A percentile compares a stretch with the other conserved stretches of the same genome.
These are phyloP conservation scores for Periplaneta americana DNA, from an alignment of 1,140 invertebrate species.

Conservation along the genomic window DNA sequence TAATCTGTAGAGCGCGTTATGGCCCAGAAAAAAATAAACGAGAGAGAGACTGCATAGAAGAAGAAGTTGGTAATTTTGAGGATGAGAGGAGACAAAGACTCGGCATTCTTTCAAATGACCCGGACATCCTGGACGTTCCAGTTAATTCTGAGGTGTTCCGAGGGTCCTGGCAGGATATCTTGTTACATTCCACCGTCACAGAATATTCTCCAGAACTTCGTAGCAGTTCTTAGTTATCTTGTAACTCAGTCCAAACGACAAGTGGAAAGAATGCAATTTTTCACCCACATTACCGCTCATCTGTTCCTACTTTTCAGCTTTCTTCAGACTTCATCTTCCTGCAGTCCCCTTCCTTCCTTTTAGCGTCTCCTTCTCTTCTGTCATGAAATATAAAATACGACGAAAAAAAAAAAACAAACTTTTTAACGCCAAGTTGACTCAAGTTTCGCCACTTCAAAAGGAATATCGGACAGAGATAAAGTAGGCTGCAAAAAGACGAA, in stretches of 20 bases:
- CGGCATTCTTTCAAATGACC: not conserved
- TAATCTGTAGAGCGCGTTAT: not conserved
- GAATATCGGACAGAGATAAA: not conserved
- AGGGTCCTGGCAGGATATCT: not conserved
- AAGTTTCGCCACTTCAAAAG: not conserved
- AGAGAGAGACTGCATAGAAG: too few species aligned
- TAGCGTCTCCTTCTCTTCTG: not conserved
- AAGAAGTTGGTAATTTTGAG: not conserved
- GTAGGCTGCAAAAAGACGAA: not conserved
- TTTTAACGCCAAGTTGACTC: not conserved
- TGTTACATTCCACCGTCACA: not conserved
- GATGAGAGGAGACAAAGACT: not conserved
- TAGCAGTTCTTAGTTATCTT: not conserved
- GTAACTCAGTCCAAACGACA: not conserved
- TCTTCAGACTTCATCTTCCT: not conserved
- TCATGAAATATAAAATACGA: not conserved
- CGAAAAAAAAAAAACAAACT: not conserved
- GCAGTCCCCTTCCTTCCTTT: not conserved
- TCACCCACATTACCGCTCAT: not conserved
- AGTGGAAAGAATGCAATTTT: not conserved
- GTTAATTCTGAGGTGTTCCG: too few species aligned
- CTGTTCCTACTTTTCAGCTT: not conserved
- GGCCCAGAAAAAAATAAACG: too few species aligned
- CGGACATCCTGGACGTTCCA: too few species aligned
- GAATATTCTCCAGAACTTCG: too few species aligned